phyloP scores from a whole-genome alignment of 2,797 vertebrate genomes.

The Margarornis squamiger region DNA sequence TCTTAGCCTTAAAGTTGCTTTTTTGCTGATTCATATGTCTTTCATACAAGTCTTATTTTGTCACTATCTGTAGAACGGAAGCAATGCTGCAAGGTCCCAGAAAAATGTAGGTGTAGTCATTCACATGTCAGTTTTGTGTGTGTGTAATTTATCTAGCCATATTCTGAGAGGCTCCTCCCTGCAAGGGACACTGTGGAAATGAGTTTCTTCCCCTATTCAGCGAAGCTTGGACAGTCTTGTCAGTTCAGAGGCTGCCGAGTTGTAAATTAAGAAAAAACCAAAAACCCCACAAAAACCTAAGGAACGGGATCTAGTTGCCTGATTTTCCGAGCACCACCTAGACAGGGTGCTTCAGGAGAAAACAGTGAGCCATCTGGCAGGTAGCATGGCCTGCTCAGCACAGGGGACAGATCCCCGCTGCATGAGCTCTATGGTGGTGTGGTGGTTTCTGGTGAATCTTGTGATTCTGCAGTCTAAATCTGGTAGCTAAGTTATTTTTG shows the following conservation, averaged over 20 bases:
- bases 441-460: not conserved
- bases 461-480: not conserved
- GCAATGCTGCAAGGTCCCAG: not conserved
- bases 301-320: not conserved
- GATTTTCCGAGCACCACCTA: not conserved
- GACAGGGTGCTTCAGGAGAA: not conserved
- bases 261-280: not conserved
- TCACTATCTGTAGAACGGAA: not conserved
- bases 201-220: not conserved
- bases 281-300: not conserved
- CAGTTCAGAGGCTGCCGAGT: not conserved
- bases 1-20: not conserved
- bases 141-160: not conserved
- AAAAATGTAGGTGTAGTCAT: not conserved
- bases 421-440: not conserved
- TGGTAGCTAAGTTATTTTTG: not conserved
- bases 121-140: not conserved
- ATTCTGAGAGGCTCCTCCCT: not conserved
- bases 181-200: not conserved
- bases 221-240: not conserved
- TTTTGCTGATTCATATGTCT: not conserved
- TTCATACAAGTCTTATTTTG: not conserved
- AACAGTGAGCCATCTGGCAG: not conserved
- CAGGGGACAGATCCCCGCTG: fast-evolving
- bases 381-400: not conserved